Percentiles rank a stretch among this genome's conserved stretches.
These are phyloP conservation scores for Hypselothyrea guttata DNA, from an alignment of 2,888 invertebrate genomes.

Conservation along the genomic window DNA sequence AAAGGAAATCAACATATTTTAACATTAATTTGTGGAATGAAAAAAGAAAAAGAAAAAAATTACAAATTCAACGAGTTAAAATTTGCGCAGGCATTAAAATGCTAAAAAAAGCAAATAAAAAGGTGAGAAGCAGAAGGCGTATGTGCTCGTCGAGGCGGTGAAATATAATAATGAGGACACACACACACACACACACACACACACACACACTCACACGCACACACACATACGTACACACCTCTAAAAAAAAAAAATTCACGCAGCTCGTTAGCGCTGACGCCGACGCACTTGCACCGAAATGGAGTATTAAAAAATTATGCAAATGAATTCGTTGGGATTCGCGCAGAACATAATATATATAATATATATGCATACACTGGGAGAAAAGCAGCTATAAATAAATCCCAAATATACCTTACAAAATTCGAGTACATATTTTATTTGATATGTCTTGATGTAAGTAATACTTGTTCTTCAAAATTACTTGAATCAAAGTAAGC, in stretches of 20 bases:
- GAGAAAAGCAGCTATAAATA: too few relatives aligned
- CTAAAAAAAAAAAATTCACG: too few relatives aligned
- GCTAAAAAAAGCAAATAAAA: slow-evolving; percentile 15
- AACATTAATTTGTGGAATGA: slow-evolving; percentile 65
- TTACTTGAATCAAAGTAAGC: too few relatives aligned
- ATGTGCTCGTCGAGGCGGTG: slow-evolving; percentile 61
- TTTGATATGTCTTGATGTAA: too few relatives aligned
- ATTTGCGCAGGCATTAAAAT: slow-evolving; percentile 51
- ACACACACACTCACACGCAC: slow-evolving; percentile 18
- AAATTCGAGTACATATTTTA: too few relatives aligned
- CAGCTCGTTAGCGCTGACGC: slow-evolving; percentile 57
- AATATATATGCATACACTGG: too few relatives aligned
- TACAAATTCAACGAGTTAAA: slow-evolving; percentile 51
- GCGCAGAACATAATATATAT: too few relatives aligned
- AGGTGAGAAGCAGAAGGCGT: slow-evolving; percentile 12
- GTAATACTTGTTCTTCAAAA: too few relatives aligned
- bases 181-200: slow-evolving; percentile 30
- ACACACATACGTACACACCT: slow-evolving; percentile 22
- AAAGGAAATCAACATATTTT: slow-evolving; percentile 72
- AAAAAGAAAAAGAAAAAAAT: slow-evolving; percentile 42
- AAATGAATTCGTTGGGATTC: slow-evolving; percentile 80
- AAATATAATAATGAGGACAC: slow-evolving; percentile 76
- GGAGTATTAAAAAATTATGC: slow-evolving; percentile 82
- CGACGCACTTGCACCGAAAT: slow-evolving; percentile 73
- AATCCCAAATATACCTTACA: too few relatives aligned